phyloP scores from a whole-genome alignment of 2,888 invertebrate species.

The Papilio gigon region DNA sequence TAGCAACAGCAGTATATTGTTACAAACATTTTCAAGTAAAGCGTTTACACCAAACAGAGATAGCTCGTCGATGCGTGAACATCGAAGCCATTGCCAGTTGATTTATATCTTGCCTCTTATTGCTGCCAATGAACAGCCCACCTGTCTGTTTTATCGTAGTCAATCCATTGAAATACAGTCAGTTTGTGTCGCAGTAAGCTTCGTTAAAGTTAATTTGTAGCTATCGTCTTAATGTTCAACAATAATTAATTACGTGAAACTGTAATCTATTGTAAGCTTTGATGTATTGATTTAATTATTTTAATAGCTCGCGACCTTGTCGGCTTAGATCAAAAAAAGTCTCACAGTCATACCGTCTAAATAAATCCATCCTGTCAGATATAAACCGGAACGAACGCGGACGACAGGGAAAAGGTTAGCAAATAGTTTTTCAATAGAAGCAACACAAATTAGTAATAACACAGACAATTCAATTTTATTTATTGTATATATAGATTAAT shows the following conservation, averaged over 20 bases:
- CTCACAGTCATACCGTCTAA: too few species aligned
- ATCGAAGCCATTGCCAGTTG: conserved; percentile 44
- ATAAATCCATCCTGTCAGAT: too few species aligned
- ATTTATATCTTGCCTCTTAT: conserved; percentile 48
- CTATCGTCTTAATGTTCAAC: background rate
- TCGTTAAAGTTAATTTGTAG: background rate
- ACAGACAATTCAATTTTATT: too few species aligned
- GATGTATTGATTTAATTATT: background rate
- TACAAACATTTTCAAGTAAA: conserved; percentile 19
- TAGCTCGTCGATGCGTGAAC: conserved; percentile 34
- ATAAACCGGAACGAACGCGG: too few species aligned
- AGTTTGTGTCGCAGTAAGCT: background rate
- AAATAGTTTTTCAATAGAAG: too few species aligned
- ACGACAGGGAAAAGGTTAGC: too few species aligned
- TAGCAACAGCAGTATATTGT: background rate
- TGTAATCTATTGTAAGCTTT: background rate
- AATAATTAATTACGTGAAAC: background rate
- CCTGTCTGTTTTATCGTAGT: conserved; percentile 36
- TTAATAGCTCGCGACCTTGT: too few species aligned
- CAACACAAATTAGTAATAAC: too few species aligned
- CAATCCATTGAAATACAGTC: conserved; percentile 22
- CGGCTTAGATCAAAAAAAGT: too few species aligned
- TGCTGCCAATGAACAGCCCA: conserved; percentile 49
- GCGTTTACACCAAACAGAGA: conserved; percentile 12
- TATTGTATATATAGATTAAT: too few species aligned